A percentile compares a stretch with the other conserved stretches of the same genome.
Evolutionary conservation across 2,113 vertebrate genomes (phyloP).

Genomic region (Gorsachius goisagi): DNA sequence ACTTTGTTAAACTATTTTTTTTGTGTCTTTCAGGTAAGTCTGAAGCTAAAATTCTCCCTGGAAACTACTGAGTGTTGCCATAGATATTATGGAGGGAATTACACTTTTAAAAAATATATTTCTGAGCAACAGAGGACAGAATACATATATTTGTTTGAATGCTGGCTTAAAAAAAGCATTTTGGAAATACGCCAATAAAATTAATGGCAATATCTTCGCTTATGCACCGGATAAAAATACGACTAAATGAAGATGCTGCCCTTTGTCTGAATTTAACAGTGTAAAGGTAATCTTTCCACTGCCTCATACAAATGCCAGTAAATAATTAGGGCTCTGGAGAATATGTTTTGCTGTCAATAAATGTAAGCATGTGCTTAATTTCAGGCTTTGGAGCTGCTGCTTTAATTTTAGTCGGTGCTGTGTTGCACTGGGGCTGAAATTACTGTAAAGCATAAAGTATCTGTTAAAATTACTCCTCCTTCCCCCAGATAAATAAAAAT

Average conservation of each 20-base stretch:
- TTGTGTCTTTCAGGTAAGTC: constrained; percentile 20
- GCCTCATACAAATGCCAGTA: constrained; percentile 45
- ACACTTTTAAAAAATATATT: not conserved
- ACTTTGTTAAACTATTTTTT: not conserved
- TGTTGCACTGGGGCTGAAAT: not conserved
- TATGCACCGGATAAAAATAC: constrained; percentile 1
- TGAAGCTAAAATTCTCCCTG: constrained; percentile 48
- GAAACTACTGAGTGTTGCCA: constrained; percentile 41
- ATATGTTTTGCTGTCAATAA: constrained; percentile 37
- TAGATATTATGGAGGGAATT: constrained; percentile 45
- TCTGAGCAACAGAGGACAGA: constrained; percentile 7
- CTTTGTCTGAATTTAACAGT: constrained; percentile 28
- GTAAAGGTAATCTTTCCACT: constrained; percentile 49
- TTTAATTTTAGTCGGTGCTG: not conserved
- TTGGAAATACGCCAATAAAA: constrained; percentile 31
- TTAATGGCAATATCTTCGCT: constrained; percentile 28
- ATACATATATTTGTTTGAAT: constrained; percentile 26
- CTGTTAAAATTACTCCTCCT: constrained; percentile 13
- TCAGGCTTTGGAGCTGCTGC: not conserved
- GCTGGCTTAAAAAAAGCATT: constrained; percentile 11
- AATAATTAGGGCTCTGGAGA: constrained; percentile 58
- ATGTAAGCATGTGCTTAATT: not conserved
- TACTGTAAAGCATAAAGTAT: constrained; percentile 13
- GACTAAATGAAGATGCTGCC: constrained; percentile 35
- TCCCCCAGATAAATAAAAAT: constrained; percentile 25